Conservation (phyloP, 2,797 vertebrate genomes). For the Chloroceryle amazona region DNA sequence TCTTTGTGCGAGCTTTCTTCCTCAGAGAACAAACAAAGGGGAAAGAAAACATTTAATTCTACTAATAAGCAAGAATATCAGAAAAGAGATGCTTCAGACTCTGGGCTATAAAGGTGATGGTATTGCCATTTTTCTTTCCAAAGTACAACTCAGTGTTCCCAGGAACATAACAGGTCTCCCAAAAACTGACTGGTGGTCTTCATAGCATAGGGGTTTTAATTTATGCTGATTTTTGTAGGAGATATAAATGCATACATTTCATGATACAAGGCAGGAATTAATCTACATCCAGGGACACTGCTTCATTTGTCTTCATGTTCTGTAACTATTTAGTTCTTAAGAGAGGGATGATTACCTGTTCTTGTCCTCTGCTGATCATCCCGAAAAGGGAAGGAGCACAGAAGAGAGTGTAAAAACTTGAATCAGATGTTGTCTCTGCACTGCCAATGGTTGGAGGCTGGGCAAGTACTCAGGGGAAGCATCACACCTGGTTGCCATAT, state of each 20-base stretch:
- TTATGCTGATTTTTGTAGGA: not conserved
- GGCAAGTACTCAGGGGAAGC: not conserved
- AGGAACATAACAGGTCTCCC: rapidly evolving
- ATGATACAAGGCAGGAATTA: not conserved
- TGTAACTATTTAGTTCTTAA: not conserved
- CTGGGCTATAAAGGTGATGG: not conserved
- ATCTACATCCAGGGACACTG: not conserved
- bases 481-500: not conserved
- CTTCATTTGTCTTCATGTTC: not conserved
- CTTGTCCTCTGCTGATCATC: not conserved
- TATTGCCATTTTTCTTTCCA: not conserved
- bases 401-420: not conserved
- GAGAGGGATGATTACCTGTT: not conserved
- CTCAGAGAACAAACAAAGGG: not conserved
- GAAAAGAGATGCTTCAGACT: not conserved
- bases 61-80: not conserved
- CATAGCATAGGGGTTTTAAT: not conserved
- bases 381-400: not conserved
- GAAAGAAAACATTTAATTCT: not conserved
- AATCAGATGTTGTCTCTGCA: not conserved
- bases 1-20: not conserved
- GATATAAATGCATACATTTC: not conserved
- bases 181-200: not conserved
- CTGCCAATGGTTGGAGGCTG: not conserved
- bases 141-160: not conserved